Percentiles rank a stretch among this genome's conserved stretches.
These are phyloP conservation scores for Drymodes brunneopygia DNA, from an alignment of 2,113 vertebrate species.

Conservation along the genomic window DNA sequence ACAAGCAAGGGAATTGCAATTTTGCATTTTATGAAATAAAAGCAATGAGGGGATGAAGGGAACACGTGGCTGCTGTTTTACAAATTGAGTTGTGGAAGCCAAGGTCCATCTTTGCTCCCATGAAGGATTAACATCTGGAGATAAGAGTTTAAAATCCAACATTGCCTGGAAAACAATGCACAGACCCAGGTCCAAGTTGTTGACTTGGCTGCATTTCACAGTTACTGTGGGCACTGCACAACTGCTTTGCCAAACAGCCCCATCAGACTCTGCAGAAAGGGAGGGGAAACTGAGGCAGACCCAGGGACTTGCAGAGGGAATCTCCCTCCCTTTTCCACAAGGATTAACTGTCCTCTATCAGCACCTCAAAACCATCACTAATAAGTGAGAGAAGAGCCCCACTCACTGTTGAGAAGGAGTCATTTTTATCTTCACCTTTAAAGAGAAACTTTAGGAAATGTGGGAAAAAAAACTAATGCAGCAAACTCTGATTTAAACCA, in stretches of 20 bases:
- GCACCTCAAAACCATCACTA: neutral
- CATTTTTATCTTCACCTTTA: neutral
- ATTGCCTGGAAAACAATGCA: neutral
- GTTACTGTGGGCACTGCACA: neutral
- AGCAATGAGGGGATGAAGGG: neutral
- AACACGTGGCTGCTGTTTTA: neutral
- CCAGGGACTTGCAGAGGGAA: neutral
- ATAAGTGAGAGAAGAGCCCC: neutral
- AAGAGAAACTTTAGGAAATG: neutral
- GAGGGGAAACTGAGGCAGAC: neutral
- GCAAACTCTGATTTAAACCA: neutral
- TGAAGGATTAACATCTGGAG: slow-evolving; percentile 61
- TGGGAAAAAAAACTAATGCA: neutral
- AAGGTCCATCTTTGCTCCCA: neutral
- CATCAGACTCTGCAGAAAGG: neutral
- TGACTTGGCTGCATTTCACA: neutral
- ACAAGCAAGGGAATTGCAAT: neutral
- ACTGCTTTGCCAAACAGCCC: neutral
- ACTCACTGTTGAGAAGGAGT: neutral
- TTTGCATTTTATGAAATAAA: neutral
- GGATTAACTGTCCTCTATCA: neutral
- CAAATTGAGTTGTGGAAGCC: neutral
- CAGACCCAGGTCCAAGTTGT: neutral
- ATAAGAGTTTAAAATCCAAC: slow-evolving; percentile 35
- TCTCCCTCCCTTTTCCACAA: neutral